phyloP scores from a whole-genome alignment of 2,113 vertebrate genomes.

The Delphinapterus leucas region DNA sequence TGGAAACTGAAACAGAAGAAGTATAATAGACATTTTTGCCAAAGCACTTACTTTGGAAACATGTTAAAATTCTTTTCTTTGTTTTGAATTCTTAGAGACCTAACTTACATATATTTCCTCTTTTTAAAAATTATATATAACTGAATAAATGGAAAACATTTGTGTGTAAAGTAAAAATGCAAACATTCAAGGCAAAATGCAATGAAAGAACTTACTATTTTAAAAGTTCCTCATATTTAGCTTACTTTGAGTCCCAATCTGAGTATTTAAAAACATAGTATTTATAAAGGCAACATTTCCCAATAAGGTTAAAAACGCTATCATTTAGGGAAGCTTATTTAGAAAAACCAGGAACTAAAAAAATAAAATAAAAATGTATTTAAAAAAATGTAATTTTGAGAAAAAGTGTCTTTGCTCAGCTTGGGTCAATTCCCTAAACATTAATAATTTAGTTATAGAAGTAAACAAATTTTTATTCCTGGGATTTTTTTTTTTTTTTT shows the following conservation, averaged over 20 bases:
- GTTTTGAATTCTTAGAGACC: not conserved
- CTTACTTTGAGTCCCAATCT: not conserved
- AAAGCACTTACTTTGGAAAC: not conserved
- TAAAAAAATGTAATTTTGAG: not conserved
- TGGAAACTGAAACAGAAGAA: not conserved
- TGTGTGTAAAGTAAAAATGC: slow-evolving; percentile 15
- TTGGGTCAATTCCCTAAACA: not conserved
- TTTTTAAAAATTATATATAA: not conserved
- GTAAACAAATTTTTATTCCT: not conserved
- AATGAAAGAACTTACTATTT: not conserved
- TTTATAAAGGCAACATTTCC: not conserved
- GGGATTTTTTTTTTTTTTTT: not conserved
- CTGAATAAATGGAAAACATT: not conserved
- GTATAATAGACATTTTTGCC: not conserved
- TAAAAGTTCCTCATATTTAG: not conserved
- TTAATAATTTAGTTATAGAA: not conserved
- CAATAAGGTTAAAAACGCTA: not conserved
- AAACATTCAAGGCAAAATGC: slow-evolving; percentile 14
- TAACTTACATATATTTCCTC: not conserved
- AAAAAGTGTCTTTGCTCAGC: not conserved
- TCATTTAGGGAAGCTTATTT: not conserved
- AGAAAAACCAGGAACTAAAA: not conserved
- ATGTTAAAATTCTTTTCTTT: not conserved
- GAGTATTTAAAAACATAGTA: not conserved
- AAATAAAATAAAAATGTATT: not conserved